Evolutionary conservation across 2,888 invertebrate genomes (phyloP), one percentile per base, ranked within the genome.

Genomic region (Aspidapion aeneum): DNA sequence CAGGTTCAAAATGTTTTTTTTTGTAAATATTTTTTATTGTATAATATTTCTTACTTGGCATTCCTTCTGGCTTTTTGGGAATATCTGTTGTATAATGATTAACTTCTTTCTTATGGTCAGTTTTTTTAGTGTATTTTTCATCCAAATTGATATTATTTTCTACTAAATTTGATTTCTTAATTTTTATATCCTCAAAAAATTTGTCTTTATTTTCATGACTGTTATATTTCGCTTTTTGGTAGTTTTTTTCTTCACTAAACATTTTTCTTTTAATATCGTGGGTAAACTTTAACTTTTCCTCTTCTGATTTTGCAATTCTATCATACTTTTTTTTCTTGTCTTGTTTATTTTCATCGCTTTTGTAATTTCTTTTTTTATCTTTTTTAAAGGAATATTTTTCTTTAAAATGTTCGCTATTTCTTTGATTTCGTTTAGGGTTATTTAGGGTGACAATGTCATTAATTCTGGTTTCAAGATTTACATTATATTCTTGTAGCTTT

Each of bases 101-200:
- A 55, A 58, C 35, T 60, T 62, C 21, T 16, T 58, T 55, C 20
- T 65, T 65, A 18, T 60, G 19, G 5, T 12, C 35, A 3, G 18
- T n/a, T 20, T 22, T 60, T 57, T 49, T 48, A 48, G 19, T 2
- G 20, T 57, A 2, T 9, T 18, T 49, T 2, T 61, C 19, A 50
- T 55, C 61, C 19, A 22, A 21, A 20, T 58, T 48, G 52, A 52
- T 52, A 56, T 60, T 57, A 7, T 54, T 1, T 49, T 55, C 48
- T 22, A 21, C 22, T 49, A 17, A 22, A 19, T 54, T 60, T 18
- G 20, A 50, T 1, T 59, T 54, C n/a, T 16, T 7, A 7, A n/a
- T 48, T 48, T 48, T 48, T 12, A 48, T n/a, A 48, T 48, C n/a
- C 16, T 52, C 12, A 54, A 21, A 22, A n/a, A 20, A n/a, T 5